These are phyloP conservation scores for Jacana jacana DNA, from an alignment of 2,113 vertebrate genomes.

Conservation along the genomic window DNA sequence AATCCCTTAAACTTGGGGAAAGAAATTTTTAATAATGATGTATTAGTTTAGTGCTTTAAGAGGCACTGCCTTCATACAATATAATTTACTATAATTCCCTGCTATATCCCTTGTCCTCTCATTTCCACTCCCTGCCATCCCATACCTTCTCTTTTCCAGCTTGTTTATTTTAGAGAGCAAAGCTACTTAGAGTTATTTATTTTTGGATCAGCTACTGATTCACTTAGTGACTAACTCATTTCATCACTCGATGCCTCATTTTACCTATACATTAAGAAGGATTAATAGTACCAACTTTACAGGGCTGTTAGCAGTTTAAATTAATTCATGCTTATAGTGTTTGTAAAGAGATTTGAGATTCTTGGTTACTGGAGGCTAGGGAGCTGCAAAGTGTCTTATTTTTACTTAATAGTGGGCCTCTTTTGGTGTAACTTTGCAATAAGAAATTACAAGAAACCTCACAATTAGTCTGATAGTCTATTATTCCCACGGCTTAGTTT, in stretches of 20 bases:
- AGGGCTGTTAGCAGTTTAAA: slow-evolving; percentile 36
- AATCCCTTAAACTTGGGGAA: neutral
- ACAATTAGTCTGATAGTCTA: slow-evolving; percentile 4
- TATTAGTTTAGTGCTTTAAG: neutral
- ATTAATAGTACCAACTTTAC: slow-evolving; percentile 60
- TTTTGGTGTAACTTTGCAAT: neutral
- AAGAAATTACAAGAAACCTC: slow-evolving; percentile 2
- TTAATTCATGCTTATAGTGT: slow-evolving; percentile 48
- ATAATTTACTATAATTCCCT: neutral
- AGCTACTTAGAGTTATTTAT: slow-evolving; percentile 60
- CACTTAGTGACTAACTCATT: slow-evolving; percentile 55
- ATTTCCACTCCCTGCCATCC: neutral
- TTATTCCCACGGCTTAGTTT: slow-evolving; percentile 11
- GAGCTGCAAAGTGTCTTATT: slow-evolving; percentile 18
- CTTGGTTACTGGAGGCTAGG: slow-evolving; percentile 35
- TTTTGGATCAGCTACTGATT: slow-evolving; percentile 62
- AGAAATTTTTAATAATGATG: neutral
- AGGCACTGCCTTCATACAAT: neutral
- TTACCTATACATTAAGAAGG: slow-evolving; percentile 64
- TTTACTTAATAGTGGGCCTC: neutral
- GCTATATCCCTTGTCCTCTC: neutral
- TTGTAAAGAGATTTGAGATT: slow-evolving; percentile 59
- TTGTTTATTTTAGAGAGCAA: slow-evolving; percentile 46
- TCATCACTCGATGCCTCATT: slow-evolving; percentile 51
- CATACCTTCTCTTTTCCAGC: neutral